Conservation (phyloP, 2,797 vertebrate genomes). For the Characodon lateralis region DNA sequence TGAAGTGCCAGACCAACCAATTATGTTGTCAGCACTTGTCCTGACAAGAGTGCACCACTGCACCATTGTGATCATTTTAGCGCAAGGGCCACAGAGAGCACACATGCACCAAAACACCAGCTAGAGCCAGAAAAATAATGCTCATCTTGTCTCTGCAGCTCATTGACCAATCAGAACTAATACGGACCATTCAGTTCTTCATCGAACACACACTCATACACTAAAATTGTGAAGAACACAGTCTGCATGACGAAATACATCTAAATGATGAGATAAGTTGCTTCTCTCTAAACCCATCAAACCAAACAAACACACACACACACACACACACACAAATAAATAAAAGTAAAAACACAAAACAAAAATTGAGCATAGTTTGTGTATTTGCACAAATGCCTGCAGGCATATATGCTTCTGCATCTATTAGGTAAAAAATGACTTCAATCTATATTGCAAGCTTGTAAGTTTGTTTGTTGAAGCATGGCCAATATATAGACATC, state of each 20-base stretch:
- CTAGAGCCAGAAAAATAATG: constrained; percentile 70
- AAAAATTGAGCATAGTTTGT: neutral
- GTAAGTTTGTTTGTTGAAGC: constrained; percentile 14
- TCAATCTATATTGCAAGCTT: neutral
- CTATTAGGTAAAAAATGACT: neutral
- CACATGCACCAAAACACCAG: constrained; percentile 31
- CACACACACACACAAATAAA: neutral
- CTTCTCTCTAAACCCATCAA: neutral
- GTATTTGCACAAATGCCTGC: constrained; percentile 8
- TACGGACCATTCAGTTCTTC: constrained; percentile 64
- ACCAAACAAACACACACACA: too few species aligned
- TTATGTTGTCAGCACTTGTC: constrained; percentile 77
- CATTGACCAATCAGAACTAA: constrained; percentile 76
- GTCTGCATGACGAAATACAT: neutral
- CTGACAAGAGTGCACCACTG: constrained; percentile 58
- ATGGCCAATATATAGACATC: constrained; percentile 30
- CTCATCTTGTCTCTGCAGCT: constrained; percentile 68
- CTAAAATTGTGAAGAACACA: constrained; percentile 7
- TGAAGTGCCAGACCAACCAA: constrained; percentile 77
- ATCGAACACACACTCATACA: constrained; percentile 30
- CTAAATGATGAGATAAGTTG: neutral
- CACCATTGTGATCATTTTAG: constrained; percentile 62
- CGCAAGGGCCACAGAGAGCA: constrained; percentile 43
- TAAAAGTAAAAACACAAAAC: neutral
- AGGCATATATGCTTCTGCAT: constrained; percentile 6